Conservation (phyloP, 2,113 vertebrate genomes). For the Tringa solitaria region DNA sequence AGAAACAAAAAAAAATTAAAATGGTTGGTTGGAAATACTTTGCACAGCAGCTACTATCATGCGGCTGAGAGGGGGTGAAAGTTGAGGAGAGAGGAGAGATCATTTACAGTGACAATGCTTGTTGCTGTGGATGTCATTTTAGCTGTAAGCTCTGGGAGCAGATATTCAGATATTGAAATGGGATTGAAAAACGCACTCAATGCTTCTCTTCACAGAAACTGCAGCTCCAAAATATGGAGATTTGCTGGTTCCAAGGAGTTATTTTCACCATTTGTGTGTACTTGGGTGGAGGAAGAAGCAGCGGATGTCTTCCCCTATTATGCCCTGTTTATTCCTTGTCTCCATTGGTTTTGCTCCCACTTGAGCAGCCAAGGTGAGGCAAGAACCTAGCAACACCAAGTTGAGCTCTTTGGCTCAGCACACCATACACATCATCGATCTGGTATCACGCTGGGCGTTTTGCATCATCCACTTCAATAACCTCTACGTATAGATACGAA, state of each 20-base stretch:
- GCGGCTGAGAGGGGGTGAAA: neutral
- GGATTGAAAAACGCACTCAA: neutral
- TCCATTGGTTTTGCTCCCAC: conserved; percentile 14
- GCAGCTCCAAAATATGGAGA: neutral
- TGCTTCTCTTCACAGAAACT: neutral
- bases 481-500: neutral
- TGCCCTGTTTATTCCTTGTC: neutral
- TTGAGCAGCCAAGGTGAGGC: neutral
- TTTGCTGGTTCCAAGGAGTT: neutral
- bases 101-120: neutral
- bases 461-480: neutral
- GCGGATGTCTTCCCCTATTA: neutral
- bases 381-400: conserved; percentile 1
- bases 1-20: neutral
- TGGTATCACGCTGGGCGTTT: neutral
- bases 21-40: neutral
- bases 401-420: neutral
- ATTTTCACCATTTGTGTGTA: neutral
- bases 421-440: neutral
- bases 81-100: neutral
- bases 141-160: neutral
- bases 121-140: neutral
- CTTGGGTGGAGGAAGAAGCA: neutral
- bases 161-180: neutral
- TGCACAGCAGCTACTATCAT: neutral